phyloP scores from a whole-genome alignment of 2,888 invertebrate genomes.

The Muschampia plurimacula region DNA sequence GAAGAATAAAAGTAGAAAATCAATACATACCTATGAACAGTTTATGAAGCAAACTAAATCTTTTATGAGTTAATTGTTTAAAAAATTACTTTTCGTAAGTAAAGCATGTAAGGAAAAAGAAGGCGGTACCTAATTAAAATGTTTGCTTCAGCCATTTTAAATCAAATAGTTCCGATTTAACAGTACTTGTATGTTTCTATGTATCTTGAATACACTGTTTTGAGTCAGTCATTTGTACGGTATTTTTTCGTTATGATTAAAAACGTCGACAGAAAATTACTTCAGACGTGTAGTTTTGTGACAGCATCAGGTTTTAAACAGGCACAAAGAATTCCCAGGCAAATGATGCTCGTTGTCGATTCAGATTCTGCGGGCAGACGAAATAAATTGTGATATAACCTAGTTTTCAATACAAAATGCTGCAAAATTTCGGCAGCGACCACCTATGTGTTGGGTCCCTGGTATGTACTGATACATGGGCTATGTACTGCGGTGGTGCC shows the following conservation, averaged over 20 bases:
- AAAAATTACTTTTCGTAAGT: background rate
- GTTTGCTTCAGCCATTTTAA: no score
- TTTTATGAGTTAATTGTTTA: background rate
- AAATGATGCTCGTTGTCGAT: constrained; percentile 28
- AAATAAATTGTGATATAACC: constrained; percentile 81
- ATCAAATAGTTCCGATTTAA: no score
- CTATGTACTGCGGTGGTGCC: constrained; percentile 73
- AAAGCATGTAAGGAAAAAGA: no score
- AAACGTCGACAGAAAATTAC: background rate
- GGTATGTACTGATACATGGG: constrained; percentile 78
- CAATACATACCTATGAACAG: background rate
- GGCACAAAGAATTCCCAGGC: constrained; percentile 29
- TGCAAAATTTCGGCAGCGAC: constrained; percentile 83
- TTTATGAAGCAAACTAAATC: background rate
- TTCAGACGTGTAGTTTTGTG: background rate
- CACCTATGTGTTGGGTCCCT: constrained; percentile 66
- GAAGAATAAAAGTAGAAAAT: no score
- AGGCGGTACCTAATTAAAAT: no score
- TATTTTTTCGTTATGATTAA: background rate
- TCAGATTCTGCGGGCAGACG: constrained; percentile 49
- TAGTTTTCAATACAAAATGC: constrained; percentile 84
- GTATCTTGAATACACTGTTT: no score
- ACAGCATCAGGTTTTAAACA: background rate
- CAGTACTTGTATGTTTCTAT: no score
- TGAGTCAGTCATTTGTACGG: background rate